phyloP scores from a whole-genome alignment of 2,888 invertebrate species.

The Trichogramma evanescens region DNA sequence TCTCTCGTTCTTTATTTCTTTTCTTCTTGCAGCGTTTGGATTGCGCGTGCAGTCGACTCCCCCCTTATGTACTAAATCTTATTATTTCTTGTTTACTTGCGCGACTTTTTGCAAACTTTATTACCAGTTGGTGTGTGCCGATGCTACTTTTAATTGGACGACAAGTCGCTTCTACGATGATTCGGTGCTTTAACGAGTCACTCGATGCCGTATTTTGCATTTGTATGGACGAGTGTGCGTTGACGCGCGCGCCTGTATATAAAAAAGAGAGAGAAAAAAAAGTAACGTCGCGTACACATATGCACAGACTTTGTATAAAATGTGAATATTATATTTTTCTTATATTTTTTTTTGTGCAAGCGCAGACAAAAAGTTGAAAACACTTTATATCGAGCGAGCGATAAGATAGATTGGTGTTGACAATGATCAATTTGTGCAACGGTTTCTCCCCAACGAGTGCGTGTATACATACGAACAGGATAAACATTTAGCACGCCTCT shows the following conservation, averaged over 20 bases:
- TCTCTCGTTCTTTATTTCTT: conserved; percentile 22
- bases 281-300: too few species aligned
- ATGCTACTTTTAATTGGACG: conserved; percentile 38
- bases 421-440: conserved; percentile 18
- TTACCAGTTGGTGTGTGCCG: not conserved
- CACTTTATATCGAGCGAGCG: conserved; percentile 7
- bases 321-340: too few species aligned
- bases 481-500: not conserved
- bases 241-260: not conserved
- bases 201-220: conserved; percentile 6
- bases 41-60: conserved; percentile 3
- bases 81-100: conserved; percentile 31
- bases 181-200: conserved; percentile 33
- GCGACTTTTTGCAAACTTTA: conserved; percentile 20
- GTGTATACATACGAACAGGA: not conserved
- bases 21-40: not conserved
- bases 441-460: not conserved
- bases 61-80: conserved; percentile 22
- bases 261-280: not conserved
- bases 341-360: too few species aligned
- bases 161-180: conserved; percentile 32
- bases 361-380: not conserved
- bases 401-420: conserved; percentile 18
- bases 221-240: not conserved
- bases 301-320: too few species aligned